phyloP scores from a whole-genome alignment of 2,113 vertebrate genomes.

The Thinocorus orbignyianus region DNA sequence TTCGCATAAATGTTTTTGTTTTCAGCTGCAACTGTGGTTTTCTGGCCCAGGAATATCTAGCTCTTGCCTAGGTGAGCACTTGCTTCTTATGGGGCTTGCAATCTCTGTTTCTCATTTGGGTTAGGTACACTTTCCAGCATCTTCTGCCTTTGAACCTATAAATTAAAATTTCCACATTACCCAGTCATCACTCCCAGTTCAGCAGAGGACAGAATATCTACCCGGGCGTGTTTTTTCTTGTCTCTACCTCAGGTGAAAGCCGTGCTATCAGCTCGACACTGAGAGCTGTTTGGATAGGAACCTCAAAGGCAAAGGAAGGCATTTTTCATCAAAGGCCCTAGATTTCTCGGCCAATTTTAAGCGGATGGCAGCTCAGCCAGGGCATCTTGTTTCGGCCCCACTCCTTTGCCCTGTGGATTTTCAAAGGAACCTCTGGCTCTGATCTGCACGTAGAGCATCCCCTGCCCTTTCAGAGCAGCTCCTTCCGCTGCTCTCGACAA shows the following conservation, averaged over 20 bases:
- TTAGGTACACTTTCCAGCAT: not conserved
- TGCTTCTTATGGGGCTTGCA: not conserved
- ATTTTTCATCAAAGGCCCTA: constrained; percentile 8
- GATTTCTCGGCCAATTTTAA: not conserved
- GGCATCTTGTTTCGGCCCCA: not conserved
- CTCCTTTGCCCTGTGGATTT: constrained; percentile 1
- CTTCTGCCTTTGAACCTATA: not conserved
- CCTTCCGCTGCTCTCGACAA: not conserved
- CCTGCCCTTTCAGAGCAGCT: not conserved
- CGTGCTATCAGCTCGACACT: not conserved
- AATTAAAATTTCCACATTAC: not conserved
- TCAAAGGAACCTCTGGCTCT: constrained; percentile 30
- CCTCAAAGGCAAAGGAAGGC: not conserved
- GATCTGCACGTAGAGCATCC: not conserved
- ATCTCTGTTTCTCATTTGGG: not conserved
- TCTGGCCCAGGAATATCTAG: not conserved
- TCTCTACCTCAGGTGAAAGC: not conserved
- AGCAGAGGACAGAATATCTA: not conserved
- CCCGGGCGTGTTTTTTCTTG: not conserved
- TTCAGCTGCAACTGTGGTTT: not conserved
- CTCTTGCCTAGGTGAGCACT: not conserved
- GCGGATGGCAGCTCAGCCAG: not conserved
- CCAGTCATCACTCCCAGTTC: not conserved
- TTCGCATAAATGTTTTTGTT: not conserved
- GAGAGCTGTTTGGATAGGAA: not conserved